Conservation (phyloP, 2,113 vertebrate genomes). For the Tamias sibiricus region DNA sequence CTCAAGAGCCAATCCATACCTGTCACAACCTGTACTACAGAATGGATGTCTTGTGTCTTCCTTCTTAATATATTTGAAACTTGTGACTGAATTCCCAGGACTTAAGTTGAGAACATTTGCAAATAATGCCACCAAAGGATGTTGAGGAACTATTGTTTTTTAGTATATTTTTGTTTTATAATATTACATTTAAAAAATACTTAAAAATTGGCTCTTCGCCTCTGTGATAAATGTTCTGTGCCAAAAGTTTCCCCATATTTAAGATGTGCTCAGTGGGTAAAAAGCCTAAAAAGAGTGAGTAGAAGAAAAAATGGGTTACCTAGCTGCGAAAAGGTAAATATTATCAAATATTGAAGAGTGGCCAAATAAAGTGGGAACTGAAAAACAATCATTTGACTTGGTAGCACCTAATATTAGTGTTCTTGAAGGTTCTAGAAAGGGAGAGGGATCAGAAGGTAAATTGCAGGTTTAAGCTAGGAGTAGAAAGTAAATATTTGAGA, state of each 20-base stretch:
- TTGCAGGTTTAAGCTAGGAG: conserved; percentile 11
- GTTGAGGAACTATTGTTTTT: not conserved
- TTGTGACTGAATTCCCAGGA: not conserved
- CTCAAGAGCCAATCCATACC: not conserved
- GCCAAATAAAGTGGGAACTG: not conserved
- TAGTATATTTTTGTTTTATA: conserved; percentile 13
- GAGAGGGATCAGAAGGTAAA: not conserved
- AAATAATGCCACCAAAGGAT: not conserved
- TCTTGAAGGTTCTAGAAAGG: not conserved
- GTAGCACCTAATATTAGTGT: conserved; percentile 15
- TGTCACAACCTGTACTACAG: not conserved
- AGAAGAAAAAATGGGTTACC: not conserved
- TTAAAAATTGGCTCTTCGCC: not conserved
- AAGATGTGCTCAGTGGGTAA: not conserved
- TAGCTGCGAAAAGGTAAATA: not conserved
- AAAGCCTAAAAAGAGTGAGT: not conserved
- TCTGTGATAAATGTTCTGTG: not conserved
- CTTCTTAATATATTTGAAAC: not conserved
- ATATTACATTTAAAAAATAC: not conserved
- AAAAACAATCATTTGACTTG: conserved; percentile 27
- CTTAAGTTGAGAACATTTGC: conserved; percentile 10
- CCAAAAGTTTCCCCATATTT: conserved; percentile 15
- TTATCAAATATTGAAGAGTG: not conserved
- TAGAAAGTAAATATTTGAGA: not conserved
- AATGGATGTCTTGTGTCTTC: not conserved